phyloP scores from a whole-genome alignment of 2,797 vertebrate genomes.

The Holocentrus rufus region DNA sequence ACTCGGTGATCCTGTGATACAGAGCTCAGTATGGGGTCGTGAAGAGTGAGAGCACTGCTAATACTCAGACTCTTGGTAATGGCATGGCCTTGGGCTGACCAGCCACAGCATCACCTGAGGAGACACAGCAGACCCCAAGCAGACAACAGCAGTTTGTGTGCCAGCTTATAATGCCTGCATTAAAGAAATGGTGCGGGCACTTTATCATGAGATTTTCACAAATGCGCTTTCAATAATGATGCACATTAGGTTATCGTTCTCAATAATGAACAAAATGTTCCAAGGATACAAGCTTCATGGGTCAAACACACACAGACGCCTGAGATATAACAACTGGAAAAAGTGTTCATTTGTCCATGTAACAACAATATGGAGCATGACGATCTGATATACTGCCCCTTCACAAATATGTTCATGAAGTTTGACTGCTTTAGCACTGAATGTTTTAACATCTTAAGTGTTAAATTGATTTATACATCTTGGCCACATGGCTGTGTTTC shows the following conservation, averaged over 20 bases:
- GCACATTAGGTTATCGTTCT: not conserved
- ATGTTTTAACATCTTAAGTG: too few relatives aligned
- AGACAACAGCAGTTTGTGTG: constrained; percentile 22
- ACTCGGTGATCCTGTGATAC: constrained; percentile 14
- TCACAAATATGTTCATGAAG: too few relatives aligned
- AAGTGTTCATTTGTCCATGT: too few relatives aligned
- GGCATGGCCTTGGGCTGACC: constrained; percentile 50
- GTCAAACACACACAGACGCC: too few relatives aligned
- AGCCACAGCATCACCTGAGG: constrained; percentile 38
- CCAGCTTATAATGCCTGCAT: constrained; percentile 43
- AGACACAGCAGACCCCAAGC: constrained; percentile 28
- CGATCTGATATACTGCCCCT: too few relatives aligned
- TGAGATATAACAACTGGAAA: too few relatives aligned
- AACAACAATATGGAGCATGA: too few relatives aligned
- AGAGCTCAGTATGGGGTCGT: constrained; percentile 28
- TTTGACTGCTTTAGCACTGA: too few relatives aligned
- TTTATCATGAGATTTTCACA: constrained; percentile 24
- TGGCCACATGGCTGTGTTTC: too few relatives aligned
- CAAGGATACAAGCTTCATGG: too few relatives aligned
- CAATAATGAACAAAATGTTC: constrained; percentile 7
- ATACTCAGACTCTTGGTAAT: constrained; percentile 47
- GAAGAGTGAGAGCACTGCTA: constrained; percentile 38
- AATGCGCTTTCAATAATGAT: constrained; percentile 22
- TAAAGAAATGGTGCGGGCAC: constrained; percentile 21
- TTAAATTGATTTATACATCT: too few relatives aligned